Conservation (phyloP, 2,888 invertebrate genomes). For the Entomobrya proxima region DNA sequence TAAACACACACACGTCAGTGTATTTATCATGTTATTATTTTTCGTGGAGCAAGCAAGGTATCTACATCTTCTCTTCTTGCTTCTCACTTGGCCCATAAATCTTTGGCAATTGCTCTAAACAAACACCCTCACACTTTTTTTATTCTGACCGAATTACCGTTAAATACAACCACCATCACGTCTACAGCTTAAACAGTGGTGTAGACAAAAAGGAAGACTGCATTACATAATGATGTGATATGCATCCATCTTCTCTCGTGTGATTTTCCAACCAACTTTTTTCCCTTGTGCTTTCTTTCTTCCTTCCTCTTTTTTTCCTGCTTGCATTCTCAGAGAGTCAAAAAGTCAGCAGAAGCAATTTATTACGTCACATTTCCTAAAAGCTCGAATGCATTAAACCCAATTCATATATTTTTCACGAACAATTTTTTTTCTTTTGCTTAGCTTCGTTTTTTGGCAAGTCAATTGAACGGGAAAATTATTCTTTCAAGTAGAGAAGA, state of each 20-base stretch:
- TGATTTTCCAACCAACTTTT: constrained; percentile 36
- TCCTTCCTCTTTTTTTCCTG: background rate
- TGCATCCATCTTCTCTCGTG: constrained; percentile 53
- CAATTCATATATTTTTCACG: constrained; percentile 21
- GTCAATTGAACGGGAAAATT: constrained; percentile 35
- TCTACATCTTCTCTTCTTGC: background rate
- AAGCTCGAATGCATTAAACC: constrained; percentile 62
- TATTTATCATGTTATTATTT: constrained; percentile 35
- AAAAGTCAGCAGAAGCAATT: constrained; percentile 64
- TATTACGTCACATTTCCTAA: constrained; percentile 67
- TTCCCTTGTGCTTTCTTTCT: background rate
- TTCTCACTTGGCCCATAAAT: constrained; percentile 62
- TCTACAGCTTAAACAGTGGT: background rate
- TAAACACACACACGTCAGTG: constrained; percentile 3
- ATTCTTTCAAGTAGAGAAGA: too few species aligned
- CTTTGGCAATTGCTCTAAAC: constrained; percentile 68
- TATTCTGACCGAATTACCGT: constrained; percentile 66
- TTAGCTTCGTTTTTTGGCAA: constrained; percentile 53
- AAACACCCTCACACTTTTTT: constrained; percentile 67
- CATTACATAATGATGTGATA: constrained; percentile 39
- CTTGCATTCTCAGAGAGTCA: constrained; percentile 58
- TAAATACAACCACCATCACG: constrained; percentile 14
- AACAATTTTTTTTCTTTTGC: constrained; percentile 20
- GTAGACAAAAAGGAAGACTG: constrained; percentile 25
- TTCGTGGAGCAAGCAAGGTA: background rate